These are phyloP conservation scores for Isichthys henryi DNA, from an alignment of 2,113 vertebrate genomes.

Conservation along the genomic window DNA sequence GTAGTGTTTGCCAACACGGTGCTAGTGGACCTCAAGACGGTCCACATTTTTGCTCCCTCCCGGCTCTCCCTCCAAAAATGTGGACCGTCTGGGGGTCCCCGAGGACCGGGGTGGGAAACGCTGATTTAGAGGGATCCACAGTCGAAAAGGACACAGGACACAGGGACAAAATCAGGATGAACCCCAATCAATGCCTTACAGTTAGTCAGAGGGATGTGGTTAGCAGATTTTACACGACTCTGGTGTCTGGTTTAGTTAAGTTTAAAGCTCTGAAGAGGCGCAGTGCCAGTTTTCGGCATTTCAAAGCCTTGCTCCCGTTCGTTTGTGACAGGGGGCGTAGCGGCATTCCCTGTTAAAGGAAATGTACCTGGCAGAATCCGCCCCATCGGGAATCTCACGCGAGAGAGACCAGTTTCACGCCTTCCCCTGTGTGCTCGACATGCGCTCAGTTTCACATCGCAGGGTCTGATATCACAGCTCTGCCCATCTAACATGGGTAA, in stretches of 20 bases:
- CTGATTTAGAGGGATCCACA: conserved; percentile 28
- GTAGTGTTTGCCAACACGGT: background rate
- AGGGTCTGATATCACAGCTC: background rate
- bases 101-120: background rate
- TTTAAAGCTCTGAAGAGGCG: conserved; percentile 60
- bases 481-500: background rate
- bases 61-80: background rate
- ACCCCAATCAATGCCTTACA: conserved; percentile 51
- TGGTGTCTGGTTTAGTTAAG: conserved; percentile 66
- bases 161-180: conserved; percentile 40
- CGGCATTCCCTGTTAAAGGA: background rate
- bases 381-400: too few species aligned
- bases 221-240: conserved; percentile 66
- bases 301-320: background rate
- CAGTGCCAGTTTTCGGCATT: conserved; percentile 41
- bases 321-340: background rate
- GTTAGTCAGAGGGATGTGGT: conserved; percentile 51
- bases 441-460: background rate
- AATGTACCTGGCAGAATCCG: background rate
- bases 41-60: background rate
- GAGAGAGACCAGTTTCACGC: background rate
- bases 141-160: conserved; percentile 29
- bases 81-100: background rate
- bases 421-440: too few species aligned
- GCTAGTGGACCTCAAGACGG: background rate